These are phyloP conservation scores for Hirtodrosophila confusa DNA, from an alignment of 2,888 invertebrate species.

Conservation along the genomic window DNA sequence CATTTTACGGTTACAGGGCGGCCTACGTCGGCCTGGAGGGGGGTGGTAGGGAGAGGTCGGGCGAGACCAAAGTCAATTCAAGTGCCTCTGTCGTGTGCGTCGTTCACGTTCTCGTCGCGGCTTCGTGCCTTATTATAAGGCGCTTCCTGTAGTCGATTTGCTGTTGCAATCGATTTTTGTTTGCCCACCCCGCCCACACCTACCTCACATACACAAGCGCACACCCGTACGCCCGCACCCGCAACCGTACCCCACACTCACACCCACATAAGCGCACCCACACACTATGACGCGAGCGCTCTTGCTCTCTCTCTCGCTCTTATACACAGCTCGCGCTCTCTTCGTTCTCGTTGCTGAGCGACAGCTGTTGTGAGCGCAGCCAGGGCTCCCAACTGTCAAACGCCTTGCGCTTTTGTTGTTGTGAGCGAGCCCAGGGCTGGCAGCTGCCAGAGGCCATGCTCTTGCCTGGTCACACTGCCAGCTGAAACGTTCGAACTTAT, in stretches of 20 bases:
- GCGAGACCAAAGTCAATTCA: conserved; percentile 73
- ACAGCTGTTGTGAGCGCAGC: conserved; percentile 32
- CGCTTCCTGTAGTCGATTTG: conserved; percentile 61
- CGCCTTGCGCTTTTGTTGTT: conserved; percentile 34
- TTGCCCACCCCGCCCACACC: conserved; percentile 36
- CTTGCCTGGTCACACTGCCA: conserved; percentile 27
- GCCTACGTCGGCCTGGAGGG: conserved; percentile 3
- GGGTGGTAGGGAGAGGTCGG: conserved; percentile 5
- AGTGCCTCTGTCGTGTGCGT: conserved; percentile 58
- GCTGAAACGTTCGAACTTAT: neutral
- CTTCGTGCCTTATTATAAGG: conserved; percentile 53
- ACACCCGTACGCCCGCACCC: no score
- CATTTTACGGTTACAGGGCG: conserved; percentile 59
- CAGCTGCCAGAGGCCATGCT: no score
- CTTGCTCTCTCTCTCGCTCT: neutral
- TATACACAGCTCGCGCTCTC: conserved; percentile 11
- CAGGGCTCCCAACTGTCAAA: neutral
- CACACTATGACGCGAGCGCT: conserved; percentile 48
- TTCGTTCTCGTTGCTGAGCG: conserved; percentile 40
- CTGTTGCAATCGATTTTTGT: conserved; percentile 66
- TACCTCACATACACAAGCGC: conserved; percentile 14
- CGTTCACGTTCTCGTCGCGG: conserved; percentile 50
- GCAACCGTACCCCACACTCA: conserved; percentile 5
- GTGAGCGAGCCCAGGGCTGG: neutral
- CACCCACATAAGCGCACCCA: conserved; percentile 34